Evolutionary conservation across 2,888 invertebrate species (phyloP).

Genomic region (Daptonema setosum): DNA sequence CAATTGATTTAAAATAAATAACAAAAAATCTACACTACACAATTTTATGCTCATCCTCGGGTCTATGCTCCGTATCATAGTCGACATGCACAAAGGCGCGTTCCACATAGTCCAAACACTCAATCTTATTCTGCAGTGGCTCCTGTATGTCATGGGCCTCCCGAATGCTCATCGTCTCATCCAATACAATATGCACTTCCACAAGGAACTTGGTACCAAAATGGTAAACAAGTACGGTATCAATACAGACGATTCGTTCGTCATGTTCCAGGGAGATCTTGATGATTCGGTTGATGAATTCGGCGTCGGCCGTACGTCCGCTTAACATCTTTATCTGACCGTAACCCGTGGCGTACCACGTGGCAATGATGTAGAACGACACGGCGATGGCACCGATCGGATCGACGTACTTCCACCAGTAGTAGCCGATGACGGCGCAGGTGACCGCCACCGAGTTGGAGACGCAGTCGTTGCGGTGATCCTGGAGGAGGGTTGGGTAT

Average conservation of each 20-base stretch:
- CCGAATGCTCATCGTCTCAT: constrained; percentile 29
- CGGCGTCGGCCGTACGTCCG: constrained; percentile 22
- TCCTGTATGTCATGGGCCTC: constrained; percentile 35
- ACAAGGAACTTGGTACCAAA: constrained; percentile 32
- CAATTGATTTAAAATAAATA: too few species aligned
- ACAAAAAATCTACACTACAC: constrained; percentile 17
- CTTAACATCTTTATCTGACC: constrained; percentile 13
- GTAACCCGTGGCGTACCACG: constrained; percentile 31
- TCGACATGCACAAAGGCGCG: constrained; percentile 36
- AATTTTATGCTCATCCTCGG: constrained; percentile 31
- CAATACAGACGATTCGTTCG: constrained; percentile 24
- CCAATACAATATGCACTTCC: constrained; percentile 31
- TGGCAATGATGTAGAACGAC: constrained; percentile 31
- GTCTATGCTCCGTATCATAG: constrained; percentile 32
- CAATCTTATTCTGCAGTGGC: constrained; percentile 32
- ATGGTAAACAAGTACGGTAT: constrained; percentile 35
- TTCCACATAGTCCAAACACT: constrained; percentile 32
- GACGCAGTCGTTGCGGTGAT: constrained; percentile 34
- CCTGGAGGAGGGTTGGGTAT: too few species aligned
- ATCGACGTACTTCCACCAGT: constrained; percentile 29
- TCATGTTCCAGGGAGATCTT: constrained; percentile 26
- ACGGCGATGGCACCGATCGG: constrained; percentile 34
- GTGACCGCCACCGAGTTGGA: constrained; percentile 32
- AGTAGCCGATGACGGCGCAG: constrained; percentile 29
- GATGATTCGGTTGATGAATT: constrained; percentile 27